A percentile compares a stretch with the other conserved stretches of the same genome.
phyloP scores from a whole-genome alignment of 2,888 invertebrate genomes.

The Erynnis tages region DNA sequence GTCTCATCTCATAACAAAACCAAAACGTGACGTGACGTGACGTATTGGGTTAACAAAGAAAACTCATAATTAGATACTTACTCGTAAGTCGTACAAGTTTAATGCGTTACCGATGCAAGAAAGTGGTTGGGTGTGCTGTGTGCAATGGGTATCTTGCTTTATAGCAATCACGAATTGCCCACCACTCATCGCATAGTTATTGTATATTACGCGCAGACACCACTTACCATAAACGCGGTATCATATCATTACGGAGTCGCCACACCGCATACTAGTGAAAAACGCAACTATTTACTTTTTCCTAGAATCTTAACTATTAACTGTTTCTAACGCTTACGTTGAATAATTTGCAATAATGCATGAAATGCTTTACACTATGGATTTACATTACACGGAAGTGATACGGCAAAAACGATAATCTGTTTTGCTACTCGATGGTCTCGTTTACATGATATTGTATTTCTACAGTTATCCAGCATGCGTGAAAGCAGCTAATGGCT shows the following conservation, averaged over 20 bases:
- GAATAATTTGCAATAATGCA: conserved; percentile 10
- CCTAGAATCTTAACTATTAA: conserved; percentile 15
- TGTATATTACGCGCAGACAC: conserved; percentile 24
- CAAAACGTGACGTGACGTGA: too few species aligned
- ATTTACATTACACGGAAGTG: conserved; percentile 8
- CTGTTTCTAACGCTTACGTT: neutral
- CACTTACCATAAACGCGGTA: conserved; percentile 24
- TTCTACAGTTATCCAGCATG: too few species aligned
- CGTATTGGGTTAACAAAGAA: too few species aligned
- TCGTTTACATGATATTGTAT: too few species aligned
- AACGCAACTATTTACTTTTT: conserved; percentile 19
- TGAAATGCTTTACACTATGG: conserved; percentile 7
- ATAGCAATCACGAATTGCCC: conserved; percentile 32
- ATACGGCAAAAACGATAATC: neutral
- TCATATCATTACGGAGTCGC: conserved; percentile 25
- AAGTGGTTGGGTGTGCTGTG: too few species aligned
- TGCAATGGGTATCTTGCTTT: too few species aligned
- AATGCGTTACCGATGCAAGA: too few species aligned
- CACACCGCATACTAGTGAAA: conserved; percentile 25
- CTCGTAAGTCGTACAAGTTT: too few species aligned
- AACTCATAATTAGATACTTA: too few species aligned
- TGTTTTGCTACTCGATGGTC: neutral
- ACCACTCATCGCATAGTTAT: conserved; percentile 22
- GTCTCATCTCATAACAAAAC: too few species aligned
- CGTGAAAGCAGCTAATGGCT: too few species aligned